These are phyloP conservation scores for Chloropsis hardwickii DNA, from an alignment of 2,113 vertebrate species.

Conservation along the genomic window DNA sequence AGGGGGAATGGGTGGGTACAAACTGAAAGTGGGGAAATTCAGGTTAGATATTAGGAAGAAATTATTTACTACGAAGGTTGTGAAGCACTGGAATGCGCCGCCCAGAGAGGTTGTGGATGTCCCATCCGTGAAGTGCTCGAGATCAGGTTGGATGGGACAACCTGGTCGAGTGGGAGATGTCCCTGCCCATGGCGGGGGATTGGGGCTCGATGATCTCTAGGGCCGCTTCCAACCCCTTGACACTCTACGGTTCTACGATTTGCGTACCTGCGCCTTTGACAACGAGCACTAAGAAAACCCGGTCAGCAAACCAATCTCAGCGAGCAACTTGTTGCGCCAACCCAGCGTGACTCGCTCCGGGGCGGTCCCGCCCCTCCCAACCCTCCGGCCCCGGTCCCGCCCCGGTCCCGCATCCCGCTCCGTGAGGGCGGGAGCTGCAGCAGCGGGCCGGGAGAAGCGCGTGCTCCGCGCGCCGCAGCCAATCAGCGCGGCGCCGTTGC, in stretches of 20 bases:
- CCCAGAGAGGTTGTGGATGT: too few species aligned
- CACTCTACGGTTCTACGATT: not conserved
- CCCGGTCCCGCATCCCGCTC: rapidly evolving
- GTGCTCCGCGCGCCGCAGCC: not conserved
- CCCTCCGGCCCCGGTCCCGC: rapidly evolving
- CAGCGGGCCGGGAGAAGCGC: not conserved
- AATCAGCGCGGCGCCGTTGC: not conserved
- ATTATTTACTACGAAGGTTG: not conserved
- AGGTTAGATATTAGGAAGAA: not conserved
- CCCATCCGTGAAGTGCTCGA: not conserved
- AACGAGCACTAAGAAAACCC: not conserved
- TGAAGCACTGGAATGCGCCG: not conserved
- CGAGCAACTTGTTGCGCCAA: rapidly evolving
- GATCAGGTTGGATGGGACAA: too few species aligned
- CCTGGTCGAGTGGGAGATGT: not conserved
- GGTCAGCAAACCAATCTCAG: rapidly evolving
- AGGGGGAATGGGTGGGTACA: too few species aligned
- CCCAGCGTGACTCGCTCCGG: rapidly evolving
- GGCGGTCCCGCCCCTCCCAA: rapidly evolving
- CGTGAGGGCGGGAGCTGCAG: rapidly evolving
- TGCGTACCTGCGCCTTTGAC: rapidly evolving
- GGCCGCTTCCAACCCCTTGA: not conserved
- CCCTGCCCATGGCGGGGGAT: not conserved
- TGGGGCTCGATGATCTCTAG: too few species aligned
- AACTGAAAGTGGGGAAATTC: not conserved